Percentiles rank a stretch among this genome's conserved stretches.
These are phyloP conservation scores for Mionectes olivaceus DNA, from an alignment of 2,797 vertebrate genomes.

Conservation along the genomic window DNA sequence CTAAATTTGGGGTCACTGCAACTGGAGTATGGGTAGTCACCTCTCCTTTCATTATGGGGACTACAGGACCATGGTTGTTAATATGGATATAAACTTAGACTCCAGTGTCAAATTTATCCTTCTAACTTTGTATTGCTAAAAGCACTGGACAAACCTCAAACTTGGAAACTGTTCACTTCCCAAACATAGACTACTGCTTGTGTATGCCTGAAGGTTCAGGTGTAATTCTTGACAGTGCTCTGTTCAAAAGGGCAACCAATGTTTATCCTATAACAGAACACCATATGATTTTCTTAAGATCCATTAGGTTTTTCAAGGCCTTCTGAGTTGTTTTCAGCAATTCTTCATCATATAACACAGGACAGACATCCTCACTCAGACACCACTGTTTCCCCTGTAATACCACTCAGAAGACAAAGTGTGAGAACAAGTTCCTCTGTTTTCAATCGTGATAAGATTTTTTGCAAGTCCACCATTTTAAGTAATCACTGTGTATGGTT, in stretches of 20 bases:
- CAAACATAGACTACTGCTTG: not conserved
- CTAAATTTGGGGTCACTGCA: not conserved
- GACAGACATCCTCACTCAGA: not conserved
- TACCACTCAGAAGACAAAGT: not conserved
- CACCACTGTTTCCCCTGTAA: not conserved
- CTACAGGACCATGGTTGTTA: not conserved
- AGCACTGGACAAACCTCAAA: not conserved
- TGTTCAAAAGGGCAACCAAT: fast-evolving
- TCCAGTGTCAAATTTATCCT: not conserved
- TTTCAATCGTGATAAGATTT: not conserved
- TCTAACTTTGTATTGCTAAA: not conserved
- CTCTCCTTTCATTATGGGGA: not conserved
- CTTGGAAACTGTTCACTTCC: not conserved
- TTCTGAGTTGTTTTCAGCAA: not conserved
- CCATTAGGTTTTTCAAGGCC: not conserved
- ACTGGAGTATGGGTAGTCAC: not conserved
- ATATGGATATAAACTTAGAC: not conserved
- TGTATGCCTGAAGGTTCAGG: not conserved
- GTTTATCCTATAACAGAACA: not conserved
- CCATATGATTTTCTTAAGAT: not conserved
- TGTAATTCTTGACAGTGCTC: not conserved
- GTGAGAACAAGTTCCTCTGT: not conserved
- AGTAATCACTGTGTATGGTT: not conserved
- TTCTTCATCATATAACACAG: not conserved
- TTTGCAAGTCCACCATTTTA: not conserved